phyloP scores from a whole-genome alignment of 1,140 invertebrate genomes.

The Condylostylus longicornis region DNA sequence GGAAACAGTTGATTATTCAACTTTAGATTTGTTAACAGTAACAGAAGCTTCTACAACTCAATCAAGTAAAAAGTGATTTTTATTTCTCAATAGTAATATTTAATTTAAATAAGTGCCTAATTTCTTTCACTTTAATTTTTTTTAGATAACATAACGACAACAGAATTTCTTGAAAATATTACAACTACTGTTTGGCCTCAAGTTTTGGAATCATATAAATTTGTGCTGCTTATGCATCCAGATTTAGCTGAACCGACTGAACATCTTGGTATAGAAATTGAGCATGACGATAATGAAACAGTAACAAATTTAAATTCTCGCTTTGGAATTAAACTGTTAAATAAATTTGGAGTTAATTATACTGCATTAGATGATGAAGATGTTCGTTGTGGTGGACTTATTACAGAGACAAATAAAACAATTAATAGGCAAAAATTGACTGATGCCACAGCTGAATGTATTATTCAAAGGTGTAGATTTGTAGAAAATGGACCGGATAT shows the following conservation, averaged over 20 bases:
- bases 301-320: constrained; percentile 50
- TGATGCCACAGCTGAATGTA: constrained; percentile 42
- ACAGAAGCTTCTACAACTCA: too few relatives aligned
- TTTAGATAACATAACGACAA: too few relatives aligned
- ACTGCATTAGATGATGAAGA: constrained; percentile 52
- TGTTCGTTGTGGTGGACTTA: constrained; percentile 51
- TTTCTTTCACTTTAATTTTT: too few relatives aligned
- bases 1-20: too few relatives aligned
- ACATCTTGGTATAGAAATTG: constrained; percentile 53
- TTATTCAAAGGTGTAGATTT: constrained; percentile 51
- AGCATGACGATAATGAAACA: constrained; percentile 46
- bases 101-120: too few relatives aligned
- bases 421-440: constrained; percentile 35
- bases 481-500: constrained; percentile 48
- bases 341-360: constrained; percentile 47
- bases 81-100: too few relatives aligned
- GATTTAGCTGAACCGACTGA: constrained; percentile 51
- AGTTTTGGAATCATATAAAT: too few relatives aligned
- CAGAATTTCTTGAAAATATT: too few relatives aligned
- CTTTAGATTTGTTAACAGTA: too few relatives aligned
- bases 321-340: constrained; percentile 44
- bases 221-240: constrained; percentile 50
- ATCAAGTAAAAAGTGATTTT: too few relatives aligned
- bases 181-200: too few relatives aligned
- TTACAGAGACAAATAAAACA: constrained; percentile 45